Base-by-base conservation (phyloP, 2,888 invertebrate species). In the Petrophora chlorosata region DNA sequence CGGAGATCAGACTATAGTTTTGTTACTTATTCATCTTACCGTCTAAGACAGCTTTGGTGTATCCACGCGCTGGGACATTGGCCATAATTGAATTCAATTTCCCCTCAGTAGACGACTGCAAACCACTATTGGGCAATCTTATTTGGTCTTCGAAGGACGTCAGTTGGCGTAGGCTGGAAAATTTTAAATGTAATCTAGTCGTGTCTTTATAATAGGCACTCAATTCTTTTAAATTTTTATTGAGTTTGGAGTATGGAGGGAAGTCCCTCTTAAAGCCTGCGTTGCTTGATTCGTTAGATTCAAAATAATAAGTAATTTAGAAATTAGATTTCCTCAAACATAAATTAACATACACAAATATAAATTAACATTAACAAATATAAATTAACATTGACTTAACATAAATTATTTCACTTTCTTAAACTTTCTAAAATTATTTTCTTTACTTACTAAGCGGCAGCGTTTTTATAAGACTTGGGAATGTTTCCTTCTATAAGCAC, bases 391-490 rank as follows among this genome's bases (percentile, higher is more conserved):
- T n/a, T n/a, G n/a, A n/a, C n/a, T n/a, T n/a, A n/a, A n/a, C n/a
- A n/a, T n/a, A n/a, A n/a, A n/a, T n/a, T n/a, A n/a, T n/a, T n/a
- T n/a, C n/a, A n/a, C n/a, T n/a, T n/a, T n/a, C n/a, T n/a, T n/a
- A 19, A 19, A 17, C 22, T 15, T 39, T 19, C 5, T n/a, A n/a
- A n/a, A n/a, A n/a, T n/a, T n/a, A n/a, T n/a, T n/a, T n/a, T n/a
- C n/a, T n/a, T n/a, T n/a, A 68, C 79, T 79, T 50, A 89, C 88
- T 85, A 86, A 25, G 66, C 60, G 0, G 86, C 82, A 0, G 80
- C 66, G 13, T 82, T 83, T 38, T 79, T 78, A 38, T 68, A 73
- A 1, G 85, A 71, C 57, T 82, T 88, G 0, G 77, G 67, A n/a
- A 81, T 75, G 8, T 74, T 56, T 19, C 78, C 84, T 42, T 79